Conservation (phyloP, 2,113 vertebrate species). For the Cinclus cinclus region DNA sequence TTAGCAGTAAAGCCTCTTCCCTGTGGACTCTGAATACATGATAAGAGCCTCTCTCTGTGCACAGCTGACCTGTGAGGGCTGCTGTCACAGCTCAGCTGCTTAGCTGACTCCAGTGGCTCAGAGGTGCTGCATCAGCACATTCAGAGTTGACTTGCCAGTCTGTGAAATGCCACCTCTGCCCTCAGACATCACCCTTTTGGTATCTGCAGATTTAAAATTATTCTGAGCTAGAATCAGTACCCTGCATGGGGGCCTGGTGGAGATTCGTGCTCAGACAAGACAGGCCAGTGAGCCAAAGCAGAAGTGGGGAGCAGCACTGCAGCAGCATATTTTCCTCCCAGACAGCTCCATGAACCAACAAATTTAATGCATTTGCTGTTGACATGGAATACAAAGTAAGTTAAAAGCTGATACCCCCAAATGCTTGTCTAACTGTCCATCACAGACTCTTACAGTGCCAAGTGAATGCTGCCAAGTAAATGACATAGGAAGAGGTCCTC, state of each 20-base stretch:
- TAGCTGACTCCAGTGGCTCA: background rate
- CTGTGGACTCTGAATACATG: background rate
- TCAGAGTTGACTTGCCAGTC: background rate
- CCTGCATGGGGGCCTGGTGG: background rate
- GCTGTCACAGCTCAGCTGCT: background rate
- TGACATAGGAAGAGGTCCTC: background rate
- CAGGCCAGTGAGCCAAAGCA: background rate
- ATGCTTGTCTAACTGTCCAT: constrained; percentile 15
- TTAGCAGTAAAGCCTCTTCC: background rate
- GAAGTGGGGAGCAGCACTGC: background rate
- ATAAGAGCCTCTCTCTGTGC: background rate
- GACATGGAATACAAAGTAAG: constrained; percentile 1
- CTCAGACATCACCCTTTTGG: background rate
- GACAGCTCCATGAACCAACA: background rate
- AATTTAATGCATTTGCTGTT: constrained; percentile 12
- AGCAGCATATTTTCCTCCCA: background rate
- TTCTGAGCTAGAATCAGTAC: background rate
- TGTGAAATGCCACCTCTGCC: background rate
- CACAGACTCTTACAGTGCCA: background rate
- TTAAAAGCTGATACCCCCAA: background rate
- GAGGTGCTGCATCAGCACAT: background rate
- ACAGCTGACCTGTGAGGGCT: background rate
- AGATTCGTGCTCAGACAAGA: background rate
- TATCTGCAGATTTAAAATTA: background rate
- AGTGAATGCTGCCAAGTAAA: constrained; percentile 34